Evolutionary conservation across 53 echinoderm and acorn worm species (phyloP).

Genomic region (Zoroaster sp.): DNA sequence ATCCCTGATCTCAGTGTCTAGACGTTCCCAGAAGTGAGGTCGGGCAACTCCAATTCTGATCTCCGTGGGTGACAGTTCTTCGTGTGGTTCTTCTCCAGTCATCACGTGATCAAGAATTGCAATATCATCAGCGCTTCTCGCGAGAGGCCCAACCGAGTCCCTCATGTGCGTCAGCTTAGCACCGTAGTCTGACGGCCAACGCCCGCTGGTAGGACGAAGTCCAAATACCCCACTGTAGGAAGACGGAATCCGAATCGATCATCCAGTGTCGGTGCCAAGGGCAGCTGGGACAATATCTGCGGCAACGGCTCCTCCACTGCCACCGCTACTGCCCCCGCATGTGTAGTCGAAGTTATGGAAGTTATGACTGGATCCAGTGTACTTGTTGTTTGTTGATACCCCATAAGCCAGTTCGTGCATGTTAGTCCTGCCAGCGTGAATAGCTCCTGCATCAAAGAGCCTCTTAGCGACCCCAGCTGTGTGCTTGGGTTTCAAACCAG

Average conservation of each 20-base stretch:
- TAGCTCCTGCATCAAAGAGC: constrained; percentile 30
- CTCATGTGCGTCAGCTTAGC: constrained; percentile 13
- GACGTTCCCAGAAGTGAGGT: constrained; percentile 31
- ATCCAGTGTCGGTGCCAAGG: constrained; percentile 11
- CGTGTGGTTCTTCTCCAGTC: constrained; percentile 6
- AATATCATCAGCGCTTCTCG: constrained; percentile 7
- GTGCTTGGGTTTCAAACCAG: constrained; percentile 32
- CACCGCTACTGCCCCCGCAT: constrained; percentile 37
- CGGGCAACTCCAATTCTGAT: constrained; percentile 14
- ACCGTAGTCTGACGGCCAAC: constrained; percentile 42
- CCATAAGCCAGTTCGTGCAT: constrained; percentile 36
- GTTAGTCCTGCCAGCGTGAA: constrained; percentile 34
- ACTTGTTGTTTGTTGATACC: neutral
- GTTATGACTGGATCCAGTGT: constrained; percentile 19
- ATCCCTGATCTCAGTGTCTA: neutral
- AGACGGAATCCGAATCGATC: constrained; percentile 32
- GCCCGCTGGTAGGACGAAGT: constrained; percentile 26
- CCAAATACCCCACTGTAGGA: constrained; percentile 34
- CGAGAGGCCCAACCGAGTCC: constrained; percentile 30
- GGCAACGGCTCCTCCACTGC: constrained; percentile 24
- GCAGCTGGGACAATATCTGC: constrained; percentile 39
- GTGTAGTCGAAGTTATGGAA: constrained; percentile 38
- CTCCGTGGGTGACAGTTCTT: neutral
- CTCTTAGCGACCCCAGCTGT: constrained; percentile 35
- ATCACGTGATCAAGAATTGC: constrained; percentile 25